Percentiles rank a stretch among this genome's conserved stretches.
phyloP scores from a whole-genome alignment of 2,888 invertebrate genomes.

The Pristionchus arcanus region DNA sequence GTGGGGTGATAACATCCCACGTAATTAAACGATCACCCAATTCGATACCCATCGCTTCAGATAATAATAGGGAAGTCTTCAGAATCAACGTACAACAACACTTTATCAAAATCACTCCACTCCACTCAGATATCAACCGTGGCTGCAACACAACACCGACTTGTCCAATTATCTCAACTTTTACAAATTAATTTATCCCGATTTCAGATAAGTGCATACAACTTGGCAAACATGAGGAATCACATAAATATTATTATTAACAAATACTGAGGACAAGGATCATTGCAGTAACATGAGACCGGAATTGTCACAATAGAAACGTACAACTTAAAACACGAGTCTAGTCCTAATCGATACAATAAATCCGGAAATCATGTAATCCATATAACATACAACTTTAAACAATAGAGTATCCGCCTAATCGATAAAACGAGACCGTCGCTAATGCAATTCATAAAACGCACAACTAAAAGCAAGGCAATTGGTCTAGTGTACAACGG shows the following conservation, averaged over 20 bases:
- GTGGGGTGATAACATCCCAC: too few relatives aligned
- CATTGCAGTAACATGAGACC: neutral
- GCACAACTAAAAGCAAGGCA: neutral
- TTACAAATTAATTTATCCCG: neutral
- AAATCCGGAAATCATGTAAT: neutral
- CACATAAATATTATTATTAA: neutral
- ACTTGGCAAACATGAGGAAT: neutral
- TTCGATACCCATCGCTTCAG: neutral
- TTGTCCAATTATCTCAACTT: neutral
- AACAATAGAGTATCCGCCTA: neutral
- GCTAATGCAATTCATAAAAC: too few relatives aligned
- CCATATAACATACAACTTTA: neutral
- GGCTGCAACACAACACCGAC: slow-evolving; percentile 2
- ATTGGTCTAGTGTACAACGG: neutral
- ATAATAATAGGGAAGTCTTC: neutral
- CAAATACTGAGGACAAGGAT: neutral
- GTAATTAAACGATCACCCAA: neutral
- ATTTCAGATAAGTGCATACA: neutral
- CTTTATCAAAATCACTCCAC: neutral
- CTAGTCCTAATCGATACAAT: neutral
- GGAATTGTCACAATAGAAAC: neutral
- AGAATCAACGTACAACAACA: neutral
- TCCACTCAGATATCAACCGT: neutral
- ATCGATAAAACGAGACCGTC: neutral
- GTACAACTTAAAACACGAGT: neutral